Evolutionary conservation across 2,113 vertebrate genomes (phyloP), one percentile per base, ranked within the genome.

Genomic region (Plectropomus leopardus): DNA sequence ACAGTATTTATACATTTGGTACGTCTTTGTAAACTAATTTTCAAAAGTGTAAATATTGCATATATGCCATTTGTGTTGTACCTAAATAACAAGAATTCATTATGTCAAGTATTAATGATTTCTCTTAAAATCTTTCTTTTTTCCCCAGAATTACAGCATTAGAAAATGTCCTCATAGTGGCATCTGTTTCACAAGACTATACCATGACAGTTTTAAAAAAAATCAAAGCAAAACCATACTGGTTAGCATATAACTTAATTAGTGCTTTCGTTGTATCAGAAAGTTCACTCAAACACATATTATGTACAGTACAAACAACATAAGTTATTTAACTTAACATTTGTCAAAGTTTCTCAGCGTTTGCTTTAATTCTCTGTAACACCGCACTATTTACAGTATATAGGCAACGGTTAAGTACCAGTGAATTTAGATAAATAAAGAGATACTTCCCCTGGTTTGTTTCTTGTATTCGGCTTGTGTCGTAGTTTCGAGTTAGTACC

Each of bases 1-100:
- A 95, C 90, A 92, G 76, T 95, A 95, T 96, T 96, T 97, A 96
- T 95, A 98, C 96, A 97, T 98, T 98, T 98, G 97, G 97, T 99
- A 98, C 93, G 89, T 94, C 96, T 96, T 95, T 97, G 97, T 98
- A 98, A 99, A 99, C 97, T 97, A 98, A 97, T 94, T 93, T 88
- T 82, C 85, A 96, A 96, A 95, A 95, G 96, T 96, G 95, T 97
- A 96, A 96, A 96, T 98, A 97, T 98, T 99, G 98, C 97, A 99
- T 99, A 99, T 98, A 97, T 96, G 96, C 97, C 96, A 95, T 95
- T 94, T 94, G 94, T 95, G 96, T 95, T 96, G 96, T 98, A 97
- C 96, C 96, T 94, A 95, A 95, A 85, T 94, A 96, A 91, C 93
- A 95, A 93, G 92, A 95, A 88, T 92, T 81, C 90, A 92, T 85